phyloP scores from a whole-genome alignment of 37 sponge, comb jelly and placozoan species.

The Ephydatia muelleri region DNA sequence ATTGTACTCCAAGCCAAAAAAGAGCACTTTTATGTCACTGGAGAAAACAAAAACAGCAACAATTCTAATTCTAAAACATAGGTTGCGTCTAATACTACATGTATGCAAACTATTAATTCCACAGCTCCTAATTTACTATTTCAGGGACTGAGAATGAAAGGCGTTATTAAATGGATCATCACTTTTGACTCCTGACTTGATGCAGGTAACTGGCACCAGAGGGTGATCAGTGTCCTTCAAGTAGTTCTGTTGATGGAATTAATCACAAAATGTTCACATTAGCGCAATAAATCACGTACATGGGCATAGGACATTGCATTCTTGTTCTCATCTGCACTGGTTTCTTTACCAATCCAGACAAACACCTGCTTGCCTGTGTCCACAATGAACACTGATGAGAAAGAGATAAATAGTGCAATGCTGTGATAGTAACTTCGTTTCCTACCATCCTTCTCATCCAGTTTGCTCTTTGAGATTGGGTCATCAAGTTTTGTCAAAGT shows the following conservation, averaged over 20 bases:
- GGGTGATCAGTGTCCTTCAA: conserved; percentile 88
- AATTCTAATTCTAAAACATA: too few species aligned
- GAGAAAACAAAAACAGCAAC: too few species aligned
- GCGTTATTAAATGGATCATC: conserved; percentile 3
- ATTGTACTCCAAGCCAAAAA: too few species aligned
- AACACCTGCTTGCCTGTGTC: conserved; percentile 66
- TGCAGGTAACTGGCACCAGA: conserved; percentile 80
- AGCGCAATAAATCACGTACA: conserved; percentile 46
- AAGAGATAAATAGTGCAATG: not conserved
- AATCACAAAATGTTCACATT: not conserved
- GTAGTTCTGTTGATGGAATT: conserved; percentile 63
- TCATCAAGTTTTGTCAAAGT: conserved; percentile 54
- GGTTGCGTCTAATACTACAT: too few species aligned
- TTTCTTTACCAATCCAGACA: conserved; percentile 75
- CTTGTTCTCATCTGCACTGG: conserved; percentile 62
- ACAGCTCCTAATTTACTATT: too few species aligned
- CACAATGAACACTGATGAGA: conserved; percentile 50
- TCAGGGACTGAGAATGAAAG: too few species aligned
- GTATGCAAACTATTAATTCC: too few species aligned
- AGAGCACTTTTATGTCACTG: too few species aligned
- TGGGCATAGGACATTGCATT: conserved; percentile 88
- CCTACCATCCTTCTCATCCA: conserved; percentile 76
- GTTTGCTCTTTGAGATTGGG: not conserved
- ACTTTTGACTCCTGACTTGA: conserved; percentile 35
- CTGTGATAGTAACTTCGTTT: not conserved